These are phyloP conservation scores for Climacteris rufus DNA, from an alignment of 2,113 vertebrate species.

Conservation along the genomic window DNA sequence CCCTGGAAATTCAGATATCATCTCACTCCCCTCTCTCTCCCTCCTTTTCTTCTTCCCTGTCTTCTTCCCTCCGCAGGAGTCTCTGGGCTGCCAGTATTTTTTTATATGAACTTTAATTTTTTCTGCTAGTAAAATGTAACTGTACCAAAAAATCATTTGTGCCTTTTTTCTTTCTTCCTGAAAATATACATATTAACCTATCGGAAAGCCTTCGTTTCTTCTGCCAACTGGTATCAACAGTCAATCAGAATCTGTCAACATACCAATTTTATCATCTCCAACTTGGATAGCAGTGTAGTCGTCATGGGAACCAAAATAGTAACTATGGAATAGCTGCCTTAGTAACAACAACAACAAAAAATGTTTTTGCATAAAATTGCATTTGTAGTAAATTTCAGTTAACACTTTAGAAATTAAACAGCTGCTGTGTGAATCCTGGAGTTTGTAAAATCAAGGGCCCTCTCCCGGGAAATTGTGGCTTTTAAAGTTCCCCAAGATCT, in stretches of 20 bases:
- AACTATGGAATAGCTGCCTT: conserved; percentile 60
- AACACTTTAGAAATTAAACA: conserved; percentile 51
- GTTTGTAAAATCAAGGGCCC: not conserved
- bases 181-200: conserved; percentile 56
- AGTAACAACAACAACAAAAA: conserved; percentile 56
- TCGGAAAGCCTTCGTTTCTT: conserved; percentile 21
- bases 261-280: conserved; percentile 61
- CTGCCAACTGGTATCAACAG: conserved; percentile 61
- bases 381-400: conserved; percentile 62
- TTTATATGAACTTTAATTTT: conserved; percentile 4
- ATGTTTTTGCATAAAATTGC: conserved; percentile 44
- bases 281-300: conserved; percentile 43
- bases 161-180: conserved; percentile 37
- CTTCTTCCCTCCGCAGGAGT: not conserved
- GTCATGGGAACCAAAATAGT: conserved; percentile 67
- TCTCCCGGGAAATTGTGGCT: not conserved
- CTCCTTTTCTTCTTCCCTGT: not conserved
- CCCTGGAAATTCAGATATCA: not conserved
- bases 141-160: not conserved
- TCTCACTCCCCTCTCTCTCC: not conserved
- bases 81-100: not conserved
- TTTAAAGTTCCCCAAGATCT: not conserved
- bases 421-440: not conserved
- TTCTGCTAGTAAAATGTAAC: conserved; percentile 25
- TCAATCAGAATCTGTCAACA: conserved; percentile 71